These are phyloP conservation scores for Mythimna albipuncta DNA, from an alignment of 2,888 invertebrate genomes.

Conservation along the genomic window DNA sequence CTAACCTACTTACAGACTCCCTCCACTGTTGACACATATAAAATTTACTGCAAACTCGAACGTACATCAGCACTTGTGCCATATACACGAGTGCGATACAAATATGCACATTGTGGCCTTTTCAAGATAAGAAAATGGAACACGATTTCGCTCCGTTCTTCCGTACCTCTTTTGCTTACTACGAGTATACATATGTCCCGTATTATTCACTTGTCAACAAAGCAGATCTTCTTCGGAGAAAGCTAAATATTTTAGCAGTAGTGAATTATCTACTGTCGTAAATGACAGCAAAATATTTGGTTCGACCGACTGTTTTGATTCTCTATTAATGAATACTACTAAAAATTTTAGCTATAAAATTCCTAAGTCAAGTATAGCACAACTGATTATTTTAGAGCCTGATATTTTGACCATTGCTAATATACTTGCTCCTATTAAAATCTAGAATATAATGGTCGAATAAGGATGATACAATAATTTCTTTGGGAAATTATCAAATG, in stretches of 20 bases:
- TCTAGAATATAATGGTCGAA: background rate
- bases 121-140: conserved; percentile 67
- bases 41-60: conserved; percentile 56
- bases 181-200: conserved; percentile 18
- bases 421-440: background rate
- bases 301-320: background rate
- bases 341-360: background rate
- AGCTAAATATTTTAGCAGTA: conserved; percentile 35
- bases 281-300: background rate
- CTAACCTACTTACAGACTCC: conserved; percentile 44
- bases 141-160: conserved; percentile 62
- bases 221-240: conserved; percentile 45
- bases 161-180: conserved; percentile 56
- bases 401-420: background rate
- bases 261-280: conserved; percentile 31
- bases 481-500: no score
- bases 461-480: background rate
- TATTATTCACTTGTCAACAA: conserved; percentile 63
- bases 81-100: conserved; percentile 47
- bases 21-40: conserved; percentile 44
- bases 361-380: background rate
- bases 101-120: conserved; percentile 63
- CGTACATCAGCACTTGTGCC: conserved; percentile 53
- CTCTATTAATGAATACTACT: background rate
- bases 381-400: background rate